These are phyloP conservation scores for Semicossyphus pulcher DNA, from an alignment of 2,113 vertebrate species.

Conservation along the genomic window DNA sequence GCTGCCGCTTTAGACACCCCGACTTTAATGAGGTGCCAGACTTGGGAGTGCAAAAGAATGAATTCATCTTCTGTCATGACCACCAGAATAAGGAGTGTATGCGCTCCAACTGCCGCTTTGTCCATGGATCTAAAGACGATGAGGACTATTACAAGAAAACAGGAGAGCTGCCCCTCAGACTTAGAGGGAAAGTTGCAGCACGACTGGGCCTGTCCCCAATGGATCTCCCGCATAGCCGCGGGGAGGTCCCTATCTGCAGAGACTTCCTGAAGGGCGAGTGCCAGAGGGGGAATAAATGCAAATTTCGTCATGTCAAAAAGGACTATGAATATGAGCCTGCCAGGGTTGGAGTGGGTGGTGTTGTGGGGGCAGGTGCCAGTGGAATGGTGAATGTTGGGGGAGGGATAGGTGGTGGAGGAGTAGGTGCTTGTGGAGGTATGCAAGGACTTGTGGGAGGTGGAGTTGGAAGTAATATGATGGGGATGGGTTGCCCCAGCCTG, in stretches of 20 bases:
- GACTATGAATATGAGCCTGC: constrained; percentile 90
- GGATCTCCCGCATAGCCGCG: constrained; percentile 93
- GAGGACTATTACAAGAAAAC: constrained; percentile 98
- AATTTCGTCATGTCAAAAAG: constrained; percentile 94
- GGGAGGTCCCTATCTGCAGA: constrained; percentile 95
- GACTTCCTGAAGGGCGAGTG: constrained; percentile 97
- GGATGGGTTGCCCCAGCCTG: constrained; percentile 79
- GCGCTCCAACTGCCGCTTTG: constrained; percentile 94
- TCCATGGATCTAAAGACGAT: constrained; percentile 96
- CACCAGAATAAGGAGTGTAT: constrained; percentile 97
- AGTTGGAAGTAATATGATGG: constrained; percentile 76
- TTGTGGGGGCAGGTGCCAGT: constrained; percentile 73
- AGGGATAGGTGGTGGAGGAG: constrained; percentile 66
- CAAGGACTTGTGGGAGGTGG: constrained; percentile 80
- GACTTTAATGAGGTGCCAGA: constrained; percentile 95
- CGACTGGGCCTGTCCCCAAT: constrained; percentile 92
- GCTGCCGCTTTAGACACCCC: constrained; percentile 95
- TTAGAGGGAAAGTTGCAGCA: constrained; percentile 93
- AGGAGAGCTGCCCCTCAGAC: constrained; percentile 91
- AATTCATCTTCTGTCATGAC: constrained; percentile 98
- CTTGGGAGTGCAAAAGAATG: constrained; percentile 95
- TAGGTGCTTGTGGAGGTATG: constrained; percentile 75
- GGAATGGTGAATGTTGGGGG: constrained; percentile 77
- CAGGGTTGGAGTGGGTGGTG: constrained; percentile 76
- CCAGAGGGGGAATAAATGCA: constrained; percentile 94